Conservation (phyloP, 2,113 vertebrate species). For the Caranx ignobilis region DNA sequence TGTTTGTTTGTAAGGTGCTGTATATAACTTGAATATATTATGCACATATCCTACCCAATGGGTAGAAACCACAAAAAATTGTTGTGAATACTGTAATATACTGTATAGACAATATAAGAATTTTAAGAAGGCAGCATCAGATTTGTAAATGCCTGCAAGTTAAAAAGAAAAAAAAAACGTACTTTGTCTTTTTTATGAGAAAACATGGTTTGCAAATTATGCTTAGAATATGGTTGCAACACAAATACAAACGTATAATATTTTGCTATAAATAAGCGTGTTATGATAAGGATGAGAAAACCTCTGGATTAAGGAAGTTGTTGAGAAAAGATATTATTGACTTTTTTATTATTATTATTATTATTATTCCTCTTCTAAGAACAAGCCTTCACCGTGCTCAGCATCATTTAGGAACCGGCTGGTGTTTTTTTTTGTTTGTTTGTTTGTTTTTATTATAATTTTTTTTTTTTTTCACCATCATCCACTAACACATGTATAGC, state of each 20-base stretch:
- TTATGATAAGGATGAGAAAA: constrained; percentile 82
- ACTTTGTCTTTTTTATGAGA: constrained; percentile 85
- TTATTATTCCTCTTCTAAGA: constrained; percentile 46
- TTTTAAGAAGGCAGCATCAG: constrained; percentile 93
- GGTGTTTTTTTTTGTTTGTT: not conserved
- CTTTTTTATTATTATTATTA: constrained; percentile 49
- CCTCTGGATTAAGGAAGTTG: constrained; percentile 83
- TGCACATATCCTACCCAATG: constrained; percentile 99
- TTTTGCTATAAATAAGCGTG: constrained; percentile 93
- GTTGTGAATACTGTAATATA: constrained; percentile 97
- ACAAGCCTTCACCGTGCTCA: constrained; percentile 41
- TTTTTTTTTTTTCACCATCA: constrained; percentile 22
- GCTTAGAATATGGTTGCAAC: constrained; percentile 85
- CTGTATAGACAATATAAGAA: constrained; percentile 91
- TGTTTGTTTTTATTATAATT: no score
- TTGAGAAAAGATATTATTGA: constrained; percentile 67
- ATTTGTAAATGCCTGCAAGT: constrained; percentile 92
- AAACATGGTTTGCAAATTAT: constrained; percentile 87
- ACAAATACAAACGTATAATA: constrained; percentile 90
- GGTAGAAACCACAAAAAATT: constrained; percentile 90
- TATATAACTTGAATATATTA: constrained; percentile 98
- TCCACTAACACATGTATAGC: constrained; percentile 53
- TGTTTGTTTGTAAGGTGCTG: constrained; percentile 95
- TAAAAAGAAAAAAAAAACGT: constrained; percentile 60
- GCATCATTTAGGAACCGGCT: constrained; percentile 38